phyloP scores from a whole-genome alignment of 1,140 invertebrate species.

The Calliphora vicina region DNA sequence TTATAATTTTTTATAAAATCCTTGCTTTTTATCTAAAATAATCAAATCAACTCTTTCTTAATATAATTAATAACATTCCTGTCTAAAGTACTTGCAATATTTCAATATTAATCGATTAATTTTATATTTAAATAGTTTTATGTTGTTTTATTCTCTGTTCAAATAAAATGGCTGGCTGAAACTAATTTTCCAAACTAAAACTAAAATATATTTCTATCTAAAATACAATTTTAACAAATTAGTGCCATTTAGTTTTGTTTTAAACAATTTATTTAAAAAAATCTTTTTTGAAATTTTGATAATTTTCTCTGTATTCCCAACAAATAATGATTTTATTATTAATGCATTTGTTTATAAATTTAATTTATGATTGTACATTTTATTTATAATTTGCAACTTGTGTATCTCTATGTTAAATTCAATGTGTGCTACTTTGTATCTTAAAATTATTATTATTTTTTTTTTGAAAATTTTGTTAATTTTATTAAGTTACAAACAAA shows the following conservation, averaged over 20 bases:
- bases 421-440: slow-evolving; percentile 32
- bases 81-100: background rate
- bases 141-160: background rate
- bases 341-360: background rate
- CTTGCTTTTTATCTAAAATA: too few species aligned
- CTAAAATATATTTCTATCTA: background rate
- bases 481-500: background rate
- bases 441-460: background rate
- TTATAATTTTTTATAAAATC: too few species aligned
- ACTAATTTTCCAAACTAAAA: background rate
- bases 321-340: background rate
- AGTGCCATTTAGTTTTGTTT: background rate
- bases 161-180: background rate
- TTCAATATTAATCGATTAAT: too few species aligned
- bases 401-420: background rate
- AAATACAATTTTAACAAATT: background rate
- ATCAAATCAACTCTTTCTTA: background rate
- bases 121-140: too few species aligned
- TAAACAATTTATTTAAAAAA: background rate
- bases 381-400: background rate
- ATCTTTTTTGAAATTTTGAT: background rate
- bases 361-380: background rate
- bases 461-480: background rate
- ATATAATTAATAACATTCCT: background rate
- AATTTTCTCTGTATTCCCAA: background rate